Conservation (phyloP, 2,888 invertebrate species). For the Disparrhopalites patrizii region DNA sequence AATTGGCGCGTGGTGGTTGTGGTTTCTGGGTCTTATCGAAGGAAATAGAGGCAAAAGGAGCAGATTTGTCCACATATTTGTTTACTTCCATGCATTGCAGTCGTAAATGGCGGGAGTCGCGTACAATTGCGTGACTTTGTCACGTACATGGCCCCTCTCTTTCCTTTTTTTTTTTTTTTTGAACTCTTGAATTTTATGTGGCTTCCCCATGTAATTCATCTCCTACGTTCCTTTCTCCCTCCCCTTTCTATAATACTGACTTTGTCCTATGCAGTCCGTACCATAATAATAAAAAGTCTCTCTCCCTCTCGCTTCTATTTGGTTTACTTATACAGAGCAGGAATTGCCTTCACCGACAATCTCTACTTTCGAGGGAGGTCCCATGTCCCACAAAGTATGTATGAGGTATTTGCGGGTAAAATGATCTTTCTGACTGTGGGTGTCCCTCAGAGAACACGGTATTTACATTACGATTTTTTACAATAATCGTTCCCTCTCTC, state of each 20-base stretch:
- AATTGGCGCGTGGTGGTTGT: no score
- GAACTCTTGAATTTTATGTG: neutral
- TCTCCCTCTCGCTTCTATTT: no score
- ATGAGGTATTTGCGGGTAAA: neutral
- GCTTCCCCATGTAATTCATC: no score
- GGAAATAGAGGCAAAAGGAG: neutral
- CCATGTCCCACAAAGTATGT: neutral
- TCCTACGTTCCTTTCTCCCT: neutral
- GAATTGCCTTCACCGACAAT: neutral
- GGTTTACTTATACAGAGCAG: neutral
- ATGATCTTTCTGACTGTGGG: neutral
- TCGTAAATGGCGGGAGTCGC: neutral
- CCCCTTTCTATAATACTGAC: neutral
- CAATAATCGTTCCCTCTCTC: neutral
- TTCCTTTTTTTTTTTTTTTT: neutral
- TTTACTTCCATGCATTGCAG: slow-evolving; percentile 9
- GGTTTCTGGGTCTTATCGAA: no score
- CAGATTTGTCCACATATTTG: slow-evolving; percentile 1
- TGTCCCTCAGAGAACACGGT: neutral
- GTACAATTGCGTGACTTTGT: slow-evolving; percentile 21
- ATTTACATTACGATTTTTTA: no score
- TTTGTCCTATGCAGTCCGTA: neutral
- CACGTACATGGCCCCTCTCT: slow-evolving; percentile 5
- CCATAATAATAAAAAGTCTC: no score
- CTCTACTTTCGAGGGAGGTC: neutral